Conservation (phyloP, 23 tunicate genomes). For the Halocynthia roretzi region DNA sequence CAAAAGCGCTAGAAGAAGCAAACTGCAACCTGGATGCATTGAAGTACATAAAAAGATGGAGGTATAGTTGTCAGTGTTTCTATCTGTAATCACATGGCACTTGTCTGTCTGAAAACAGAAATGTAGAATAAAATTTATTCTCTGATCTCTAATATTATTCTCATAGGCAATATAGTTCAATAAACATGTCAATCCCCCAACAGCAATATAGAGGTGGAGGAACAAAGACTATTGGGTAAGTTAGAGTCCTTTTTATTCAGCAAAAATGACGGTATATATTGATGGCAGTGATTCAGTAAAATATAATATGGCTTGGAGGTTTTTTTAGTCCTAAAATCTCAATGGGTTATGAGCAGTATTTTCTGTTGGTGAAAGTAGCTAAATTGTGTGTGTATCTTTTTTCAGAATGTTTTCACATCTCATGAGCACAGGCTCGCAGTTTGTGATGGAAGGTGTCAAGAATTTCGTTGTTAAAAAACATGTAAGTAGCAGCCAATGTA, state of each 20-base stretch:
- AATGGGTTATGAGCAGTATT: too few species aligned
- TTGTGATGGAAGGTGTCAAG: slow-evolving; percentile 97
- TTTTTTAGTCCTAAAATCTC: too few species aligned
- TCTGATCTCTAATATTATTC: neutral
- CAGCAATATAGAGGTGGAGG: slow-evolving; percentile 79
- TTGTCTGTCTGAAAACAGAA: neutral
- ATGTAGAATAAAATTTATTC: neutral
- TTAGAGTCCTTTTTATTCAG: neutral
- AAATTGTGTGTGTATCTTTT: neutral
- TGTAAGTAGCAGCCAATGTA: neutral
- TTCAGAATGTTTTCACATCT: slow-evolving; percentile 83
- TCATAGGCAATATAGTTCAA: slow-evolving; percentile 53
- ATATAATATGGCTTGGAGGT: too few species aligned
- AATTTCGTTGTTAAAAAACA: slow-evolving; percentile 88
- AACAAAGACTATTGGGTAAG: slow-evolving; percentile 70
- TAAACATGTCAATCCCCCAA: slow-evolving; percentile 25
- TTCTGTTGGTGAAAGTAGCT: too few species aligned
- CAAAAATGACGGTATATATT: neutral
- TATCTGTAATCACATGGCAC: neutral
- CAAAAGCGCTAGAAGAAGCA: slow-evolving; percentile 52
- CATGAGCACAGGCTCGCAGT: slow-evolving; percentile 91
- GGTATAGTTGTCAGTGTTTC: neutral
- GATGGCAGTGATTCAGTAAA: too few species aligned
- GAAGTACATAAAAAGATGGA: slow-evolving; percentile 85
- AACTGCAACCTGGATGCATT: slow-evolving; percentile 69